Conservation (phyloP, 2,797 vertebrate species). For the Naso thynnoides region DNA sequence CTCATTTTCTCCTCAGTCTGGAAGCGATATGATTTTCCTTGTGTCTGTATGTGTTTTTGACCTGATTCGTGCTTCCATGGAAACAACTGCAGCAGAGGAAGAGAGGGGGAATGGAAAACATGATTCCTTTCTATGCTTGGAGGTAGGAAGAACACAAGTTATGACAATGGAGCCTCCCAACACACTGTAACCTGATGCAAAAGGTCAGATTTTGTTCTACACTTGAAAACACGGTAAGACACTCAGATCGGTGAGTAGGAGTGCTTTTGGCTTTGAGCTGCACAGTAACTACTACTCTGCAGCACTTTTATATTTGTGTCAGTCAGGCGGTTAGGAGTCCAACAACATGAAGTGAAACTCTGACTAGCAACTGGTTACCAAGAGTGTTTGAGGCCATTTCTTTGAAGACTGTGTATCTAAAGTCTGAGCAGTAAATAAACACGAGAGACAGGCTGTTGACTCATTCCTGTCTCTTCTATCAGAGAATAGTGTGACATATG, state of each 20-base stretch:
- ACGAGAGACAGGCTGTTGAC: not conserved
- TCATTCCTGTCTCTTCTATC: not conserved
- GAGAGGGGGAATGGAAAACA: conserved; percentile 64
- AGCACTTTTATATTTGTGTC: conserved; percentile 12
- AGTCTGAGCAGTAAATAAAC: conserved; percentile 10
- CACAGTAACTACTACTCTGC: conserved; percentile 8
- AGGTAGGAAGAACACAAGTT: conserved; percentile 40
- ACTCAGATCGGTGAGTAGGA: conserved; percentile 27
- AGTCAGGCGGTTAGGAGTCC: conserved; percentile 9
- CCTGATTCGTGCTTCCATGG: conserved; percentile 71
- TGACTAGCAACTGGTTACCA: not conserved
- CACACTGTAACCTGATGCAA: conserved; percentile 54
- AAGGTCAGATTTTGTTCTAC: conserved; percentile 63
- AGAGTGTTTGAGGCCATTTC: not conserved
- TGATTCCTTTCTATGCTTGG: conserved; percentile 53
- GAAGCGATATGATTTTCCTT: conserved; percentile 51
- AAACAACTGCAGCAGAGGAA: conserved; percentile 55
- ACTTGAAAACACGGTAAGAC: conserved; percentile 42
- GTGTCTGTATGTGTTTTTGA: conserved; percentile 66
- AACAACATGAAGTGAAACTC: conserved; percentile 28
- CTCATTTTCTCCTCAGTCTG: conserved; percentile 26
- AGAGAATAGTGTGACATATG: not conserved
- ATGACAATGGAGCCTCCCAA: conserved; percentile 57
- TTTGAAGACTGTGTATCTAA: conserved; percentile 2
- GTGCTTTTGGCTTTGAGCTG: conserved; percentile 43